Base-by-base conservation (phyloP, 1,140 invertebrate genomes). In the Glossosoma conforme region DNA sequence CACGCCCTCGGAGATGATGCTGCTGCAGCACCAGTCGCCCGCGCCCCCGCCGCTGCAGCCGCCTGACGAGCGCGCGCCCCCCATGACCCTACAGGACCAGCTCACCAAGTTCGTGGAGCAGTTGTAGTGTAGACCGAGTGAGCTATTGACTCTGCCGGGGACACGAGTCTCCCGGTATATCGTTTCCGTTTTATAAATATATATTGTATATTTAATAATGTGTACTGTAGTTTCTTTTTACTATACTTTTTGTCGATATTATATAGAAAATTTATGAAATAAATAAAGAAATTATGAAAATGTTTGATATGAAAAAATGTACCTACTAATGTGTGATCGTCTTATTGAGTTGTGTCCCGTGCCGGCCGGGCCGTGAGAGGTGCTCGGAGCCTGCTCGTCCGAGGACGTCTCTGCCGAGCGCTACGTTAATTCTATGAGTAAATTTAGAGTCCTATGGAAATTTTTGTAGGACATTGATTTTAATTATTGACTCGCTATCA, bases 51-150 rank as follows among this genome's bases (percentile, higher is more conserved):
- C 82, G 8, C 80, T 83, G 6, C 83, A 84, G 52, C 84, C 81
- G 43, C 83, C 82, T 30, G 84, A 84, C 24, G 82, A 84, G 58
- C 84, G 79, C 67, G 82, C 76, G 56, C 79, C 82, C 17, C 77
- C 84, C 30, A 83, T 93, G 77, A 92, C 90, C 59, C 89, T 89
- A 59, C 89, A 92, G 72, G 91, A 94, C 74, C 89, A 93, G 72
- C 79, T 95, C 56, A 88, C 86, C 59, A 93, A 93, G 75, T 93
- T 91, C 74, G 90, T 93, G 59, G 91, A 95, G 77, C 87, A 91
- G 70, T 89, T 95, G 79, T 90, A 86, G 83, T 54, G 47, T 24
- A 36, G 13, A 46, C 22, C 6, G 17, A 8, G 38, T 20, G 42
- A 13, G 24, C n/a, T n/a, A n/a, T n/a, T n/a, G n/a, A n/a, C n/a